phyloP scores from a whole-genome alignment of 2,888 invertebrate genomes.

The Artemia sp. region DNA sequence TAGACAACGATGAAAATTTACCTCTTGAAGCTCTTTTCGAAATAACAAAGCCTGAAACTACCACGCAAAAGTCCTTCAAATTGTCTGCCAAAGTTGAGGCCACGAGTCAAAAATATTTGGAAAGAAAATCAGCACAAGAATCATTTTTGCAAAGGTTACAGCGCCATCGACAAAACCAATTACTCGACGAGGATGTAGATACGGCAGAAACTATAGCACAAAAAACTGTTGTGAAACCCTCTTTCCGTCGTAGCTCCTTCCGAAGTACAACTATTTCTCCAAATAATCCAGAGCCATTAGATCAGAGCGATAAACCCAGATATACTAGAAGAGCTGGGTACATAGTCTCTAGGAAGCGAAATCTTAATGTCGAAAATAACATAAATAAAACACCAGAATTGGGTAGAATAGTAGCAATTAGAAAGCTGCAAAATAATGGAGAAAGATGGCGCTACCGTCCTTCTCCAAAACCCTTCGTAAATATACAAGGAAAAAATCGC shows the following conservation, averaged over 20 bases:
- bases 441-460: conserved; percentile 84
- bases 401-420: not conserved
- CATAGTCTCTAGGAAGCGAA: not conserved
- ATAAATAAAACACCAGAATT: not conserved
- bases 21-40: conserved; percentile 22
- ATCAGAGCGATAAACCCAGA: not conserved
- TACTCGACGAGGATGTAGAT: not conserved
- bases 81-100: not conserved
- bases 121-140: not conserved
- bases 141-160: not conserved
- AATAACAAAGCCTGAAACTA: not conserved
- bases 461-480: conserved; percentile 65
- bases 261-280: not conserved
- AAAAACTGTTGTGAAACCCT: not conserved
- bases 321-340: conserved; percentile 8
- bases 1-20: conserved; percentile 13
- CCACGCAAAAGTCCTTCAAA: not conserved
- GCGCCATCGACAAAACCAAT: conserved; percentile 3
- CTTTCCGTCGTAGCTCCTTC: not conserved
- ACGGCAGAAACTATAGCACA: not conserved
- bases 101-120: not conserved
- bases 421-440: conserved; percentile 16
- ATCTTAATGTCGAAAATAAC: not conserved
- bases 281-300: not conserved
- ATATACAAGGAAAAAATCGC: conserved; percentile 41